These are phyloP conservation scores for Drosophila mercatorum DNA, from an alignment of 2,888 invertebrate species.

Conservation along the genomic window DNA sequence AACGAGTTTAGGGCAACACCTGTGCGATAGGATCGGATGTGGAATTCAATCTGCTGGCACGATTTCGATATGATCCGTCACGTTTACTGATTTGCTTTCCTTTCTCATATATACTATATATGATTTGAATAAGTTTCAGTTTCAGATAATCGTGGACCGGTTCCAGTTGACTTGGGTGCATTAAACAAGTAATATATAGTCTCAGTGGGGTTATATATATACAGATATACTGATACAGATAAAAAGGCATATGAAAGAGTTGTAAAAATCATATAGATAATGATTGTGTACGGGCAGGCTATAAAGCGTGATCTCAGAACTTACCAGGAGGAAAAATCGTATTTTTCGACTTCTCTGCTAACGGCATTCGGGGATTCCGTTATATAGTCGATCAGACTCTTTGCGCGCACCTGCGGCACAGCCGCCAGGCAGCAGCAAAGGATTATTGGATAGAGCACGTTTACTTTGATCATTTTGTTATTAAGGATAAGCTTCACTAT, in stretches of 20 bases:
- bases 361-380: constrained; percentile 45
- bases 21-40: constrained; percentile 35
- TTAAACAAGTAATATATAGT: background rate
- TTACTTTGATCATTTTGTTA: constrained; percentile 39
- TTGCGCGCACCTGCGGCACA: constrained; percentile 39
- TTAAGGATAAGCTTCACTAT: constrained; percentile 5
- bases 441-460: constrained; percentile 30
- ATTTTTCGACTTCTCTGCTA: constrained; percentile 35
- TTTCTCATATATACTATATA: constrained; percentile 1
- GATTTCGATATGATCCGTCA: constrained; percentile 7
- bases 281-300: no score
- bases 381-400: constrained; percentile 31
- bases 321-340: constrained; percentile 75
- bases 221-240: constrained; percentile 8
- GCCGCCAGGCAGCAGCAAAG: constrained; percentile 51
- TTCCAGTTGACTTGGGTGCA: constrained; percentile 38
- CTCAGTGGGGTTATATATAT: background rate
- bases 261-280: constrained; percentile 3
- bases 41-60: background rate
- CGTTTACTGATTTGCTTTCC: background rate
- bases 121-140: constrained; percentile 17
- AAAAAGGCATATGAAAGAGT: background rate
- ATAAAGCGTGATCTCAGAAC: constrained; percentile 38
- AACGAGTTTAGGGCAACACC: constrained; percentile 56
- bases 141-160: constrained; percentile 31